These are phyloP conservation scores for Yponomeuta evonymella DNA, from an alignment of 2,888 invertebrate genomes.

Conservation along the genomic window DNA sequence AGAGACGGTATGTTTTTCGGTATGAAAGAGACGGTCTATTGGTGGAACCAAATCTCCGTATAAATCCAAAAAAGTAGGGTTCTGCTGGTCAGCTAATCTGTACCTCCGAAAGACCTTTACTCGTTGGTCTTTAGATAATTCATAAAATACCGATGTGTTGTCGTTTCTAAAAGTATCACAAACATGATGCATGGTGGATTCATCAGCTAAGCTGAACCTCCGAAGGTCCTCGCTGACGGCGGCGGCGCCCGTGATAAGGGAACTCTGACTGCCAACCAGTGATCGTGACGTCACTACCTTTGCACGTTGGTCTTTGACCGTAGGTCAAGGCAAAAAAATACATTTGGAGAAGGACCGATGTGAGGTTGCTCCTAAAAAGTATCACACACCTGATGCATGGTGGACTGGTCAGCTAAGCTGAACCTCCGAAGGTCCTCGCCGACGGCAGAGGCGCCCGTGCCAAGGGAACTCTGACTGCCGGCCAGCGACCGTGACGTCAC, in stretches of 20 bases:
- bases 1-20: slow-evolving; percentile 16
- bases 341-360: too few relatives aligned
- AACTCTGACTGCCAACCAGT: slow-evolving; percentile 78
- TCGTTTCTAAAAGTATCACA: background rate
- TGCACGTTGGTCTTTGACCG: slow-evolving; percentile 69
- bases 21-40: too few relatives aligned
- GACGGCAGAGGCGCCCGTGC: slow-evolving; percentile 60
- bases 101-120: too few relatives aligned
- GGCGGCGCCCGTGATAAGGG: slow-evolving; percentile 69
- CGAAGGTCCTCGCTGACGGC: slow-evolving; percentile 71
- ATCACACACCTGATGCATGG: slow-evolving; percentile 59
- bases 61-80: too few relatives aligned
- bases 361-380: background rate
- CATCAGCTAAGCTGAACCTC: slow-evolving; percentile 78
- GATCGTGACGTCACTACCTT: slow-evolving; percentile 85
- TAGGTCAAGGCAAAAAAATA: too few relatives aligned
- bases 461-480: slow-evolving; percentile 78
- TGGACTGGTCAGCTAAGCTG: slow-evolving; percentile 75
- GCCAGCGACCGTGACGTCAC: slow-evolving; percentile 81
- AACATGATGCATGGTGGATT: slow-evolving; percentile 67
- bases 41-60: too few relatives aligned
- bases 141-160: too few relatives aligned
- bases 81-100: too few relatives aligned
- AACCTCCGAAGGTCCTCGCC: slow-evolving; percentile 76
- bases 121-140: too few relatives aligned